These are phyloP conservation scores for Triops longicaudatus DNA, from an alignment of 1,140 invertebrate species.

Conservation along the genomic window DNA sequence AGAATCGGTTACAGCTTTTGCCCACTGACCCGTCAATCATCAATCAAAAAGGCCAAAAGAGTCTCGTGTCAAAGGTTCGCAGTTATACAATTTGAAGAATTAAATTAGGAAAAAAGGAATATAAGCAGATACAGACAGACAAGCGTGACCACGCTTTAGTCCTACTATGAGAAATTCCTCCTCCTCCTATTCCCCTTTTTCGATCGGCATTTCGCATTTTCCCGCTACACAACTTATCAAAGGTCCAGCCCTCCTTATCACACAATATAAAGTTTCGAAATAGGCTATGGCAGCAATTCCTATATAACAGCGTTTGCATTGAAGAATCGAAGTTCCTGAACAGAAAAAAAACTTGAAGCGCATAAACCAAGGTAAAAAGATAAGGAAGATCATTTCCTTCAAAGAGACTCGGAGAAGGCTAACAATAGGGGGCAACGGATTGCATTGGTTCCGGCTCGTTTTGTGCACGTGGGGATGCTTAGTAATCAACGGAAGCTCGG, in stretches of 20 bases:
- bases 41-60: slow-evolving; percentile 12
- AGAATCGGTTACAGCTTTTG: slow-evolving; percentile 12
- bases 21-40: slow-evolving; percentile 14
- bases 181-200: background rate
- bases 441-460: slow-evolving; percentile 13
- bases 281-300: background rate
- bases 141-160: slow-evolving; percentile 6
- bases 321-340: background rate
- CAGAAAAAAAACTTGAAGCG: background rate
- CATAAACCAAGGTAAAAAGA: background rate
- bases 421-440: background rate
- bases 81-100: slow-evolving; percentile 16
- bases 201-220: background rate
- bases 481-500: slow-evolving; percentile 2
- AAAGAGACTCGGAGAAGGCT: background rate
- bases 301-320: background rate
- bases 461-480: background rate
- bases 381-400: background rate
- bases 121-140: slow-evolving; percentile 8
- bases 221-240: background rate
- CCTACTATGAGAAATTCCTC: background rate
- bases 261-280: background rate
- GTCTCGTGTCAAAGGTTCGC: slow-evolving; percentile 10
- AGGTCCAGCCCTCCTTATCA: background rate
- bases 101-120: background rate